Conservation (phyloP, 2,888 invertebrate species). For the Hedychridium roseum region DNA sequence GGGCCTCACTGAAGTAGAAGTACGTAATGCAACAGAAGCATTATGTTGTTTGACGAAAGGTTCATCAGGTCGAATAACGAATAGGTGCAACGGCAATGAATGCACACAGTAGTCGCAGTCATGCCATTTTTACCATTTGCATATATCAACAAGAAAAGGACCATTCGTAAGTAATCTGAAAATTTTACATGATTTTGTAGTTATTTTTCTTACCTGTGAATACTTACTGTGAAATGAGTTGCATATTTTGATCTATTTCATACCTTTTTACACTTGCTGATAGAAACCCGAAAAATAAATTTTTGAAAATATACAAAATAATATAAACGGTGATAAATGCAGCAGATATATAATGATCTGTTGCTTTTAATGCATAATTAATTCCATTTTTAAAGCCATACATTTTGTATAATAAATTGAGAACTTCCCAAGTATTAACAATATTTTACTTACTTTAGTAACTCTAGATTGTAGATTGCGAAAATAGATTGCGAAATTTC, state of each 20-base stretch:
- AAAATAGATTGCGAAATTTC: constrained; percentile 92
- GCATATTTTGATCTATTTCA: no score
- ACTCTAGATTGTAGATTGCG: no score
- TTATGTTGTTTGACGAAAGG: constrained; percentile 76
- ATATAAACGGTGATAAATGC: no score
- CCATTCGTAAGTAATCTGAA: constrained; percentile 65
- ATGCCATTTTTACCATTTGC: constrained; percentile 86
- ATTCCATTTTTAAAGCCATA: constrained; percentile 21
- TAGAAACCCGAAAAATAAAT: no score
- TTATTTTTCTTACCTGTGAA: no score
- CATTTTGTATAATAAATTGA: no score
- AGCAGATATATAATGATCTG: no score
- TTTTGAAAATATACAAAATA: no score
- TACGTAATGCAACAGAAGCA: constrained; percentile 72
- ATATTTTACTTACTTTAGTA: constrained; percentile 65
- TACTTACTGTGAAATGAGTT: no score
- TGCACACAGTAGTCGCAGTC: constrained; percentile 85
- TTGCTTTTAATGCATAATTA: neutral
- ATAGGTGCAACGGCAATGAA: constrained; percentile 94
- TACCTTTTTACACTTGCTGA: no score
- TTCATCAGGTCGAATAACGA: constrained; percentile 80
- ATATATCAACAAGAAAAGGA: constrained; percentile 72
- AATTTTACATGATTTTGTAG: neutral
- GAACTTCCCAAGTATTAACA: no score
- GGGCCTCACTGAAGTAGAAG: constrained; percentile 73